Evolutionary conservation across 2,797 vertebrate species (phyloP).

Genomic region (Urocyon cinereoargenteus): DNA sequence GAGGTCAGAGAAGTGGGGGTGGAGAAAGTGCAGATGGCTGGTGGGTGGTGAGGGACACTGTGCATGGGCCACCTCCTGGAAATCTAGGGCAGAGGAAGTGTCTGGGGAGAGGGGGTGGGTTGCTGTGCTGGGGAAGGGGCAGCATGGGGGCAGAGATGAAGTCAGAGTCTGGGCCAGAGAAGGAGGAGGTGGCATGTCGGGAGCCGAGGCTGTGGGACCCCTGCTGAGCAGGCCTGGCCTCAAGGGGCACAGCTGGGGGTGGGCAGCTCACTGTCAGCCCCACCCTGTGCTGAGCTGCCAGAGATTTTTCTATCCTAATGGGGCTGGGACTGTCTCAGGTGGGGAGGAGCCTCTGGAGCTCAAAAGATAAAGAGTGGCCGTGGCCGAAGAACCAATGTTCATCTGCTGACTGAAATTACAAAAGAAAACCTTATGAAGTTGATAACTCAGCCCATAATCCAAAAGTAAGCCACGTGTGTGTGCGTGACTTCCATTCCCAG

Average conservation of each 20-base stretch:
- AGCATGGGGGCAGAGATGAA: background rate
- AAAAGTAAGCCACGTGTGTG: background rate
- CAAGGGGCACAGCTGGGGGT: background rate
- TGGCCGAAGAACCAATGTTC: background rate
- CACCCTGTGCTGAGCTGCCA: too few species aligned
- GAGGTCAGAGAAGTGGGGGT: background rate
- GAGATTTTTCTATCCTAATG: background rate
- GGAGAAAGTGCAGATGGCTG: background rate
- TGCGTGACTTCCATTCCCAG: background rate
- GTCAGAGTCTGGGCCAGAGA: background rate
- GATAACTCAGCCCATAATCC: background rate
- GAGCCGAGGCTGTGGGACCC: background rate
- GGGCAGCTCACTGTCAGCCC: background rate
- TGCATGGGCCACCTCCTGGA: background rate
- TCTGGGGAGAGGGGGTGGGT: background rate
- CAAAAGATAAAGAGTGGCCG: background rate
- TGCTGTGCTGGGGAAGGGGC: accelerated
- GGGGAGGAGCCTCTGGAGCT: background rate
- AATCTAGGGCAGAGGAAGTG: background rate
- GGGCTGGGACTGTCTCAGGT: background rate
- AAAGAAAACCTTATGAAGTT: background rate
- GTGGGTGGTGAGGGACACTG: accelerated
- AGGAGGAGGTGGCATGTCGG: background rate
- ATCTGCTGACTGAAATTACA: background rate
- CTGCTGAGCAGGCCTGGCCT: background rate